Base-by-base conservation (phyloP, 2,797 vertebrate species). In the Sebastes jordani region DNA sequence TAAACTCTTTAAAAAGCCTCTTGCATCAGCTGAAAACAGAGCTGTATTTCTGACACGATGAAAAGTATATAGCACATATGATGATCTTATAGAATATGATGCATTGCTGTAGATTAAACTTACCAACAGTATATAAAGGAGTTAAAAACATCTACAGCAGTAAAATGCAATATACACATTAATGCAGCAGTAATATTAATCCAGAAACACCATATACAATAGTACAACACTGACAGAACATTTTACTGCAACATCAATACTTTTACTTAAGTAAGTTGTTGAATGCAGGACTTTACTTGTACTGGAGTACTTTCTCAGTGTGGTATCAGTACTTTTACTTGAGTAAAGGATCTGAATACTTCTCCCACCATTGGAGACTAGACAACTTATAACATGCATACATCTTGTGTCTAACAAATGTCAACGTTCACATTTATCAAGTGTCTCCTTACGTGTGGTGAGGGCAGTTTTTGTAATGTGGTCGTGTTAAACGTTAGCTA, bases 181-280 rank as follows among this genome's bases (percentile, higher is more conserved):
- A 42, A 42, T 42, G 13, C 29, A 1, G 59, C 10, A 7, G 30
- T n/a, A 2, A 30, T 61, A 61, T 34, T 30, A 32, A n/a, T 61
- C 27, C 59, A 32, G 4, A 29, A 29, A 59, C 25, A 54, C 0
- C 42, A 46, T 0, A 18, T 46, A 46, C 0, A 38, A 36, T 13
- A 36, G 34, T 13, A 36, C 0, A 36, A 36, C 34, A 36, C 46
- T 49, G 46, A 20, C 46, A 49, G 42, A 49, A 49, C 7, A 49
- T 18, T 18, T 49, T 0, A 49, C 46, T 49, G 46, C 46, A 18
- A 29, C 29, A 29, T 29, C 27, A 29, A 29, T 27, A 38, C 36
- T 38, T 38, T 38, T 38, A 13, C 29, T 29, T 29, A 0, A 6
- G 13, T 38, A 38, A 38, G 1, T 1, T 6, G 23, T 38, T 38